Evolutionary conservation across 2,797 vertebrate species (phyloP), one percentile per base, ranked within the genome.

Genomic region (Heteromormyrus szaboi): DNA sequence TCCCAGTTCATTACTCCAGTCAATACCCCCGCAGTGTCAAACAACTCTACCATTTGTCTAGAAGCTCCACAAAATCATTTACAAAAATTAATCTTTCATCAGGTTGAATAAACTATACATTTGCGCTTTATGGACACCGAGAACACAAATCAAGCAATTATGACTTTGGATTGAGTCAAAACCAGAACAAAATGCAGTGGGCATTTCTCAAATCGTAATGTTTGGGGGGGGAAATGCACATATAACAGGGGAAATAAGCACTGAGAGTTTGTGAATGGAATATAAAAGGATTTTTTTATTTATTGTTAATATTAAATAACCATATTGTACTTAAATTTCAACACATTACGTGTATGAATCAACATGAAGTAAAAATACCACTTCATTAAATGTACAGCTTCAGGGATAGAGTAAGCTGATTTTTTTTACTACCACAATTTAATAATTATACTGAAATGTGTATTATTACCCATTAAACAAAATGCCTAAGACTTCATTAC

Each of bases 321-420:
- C 98, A 51, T 86, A 96, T 95, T 96, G 95, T 97, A 97, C 97
- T 97, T 97, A 96, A 97, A 99, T 99, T 99, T 97, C 99, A 99
- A 99, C 97, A 98, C 96, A 97, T 98, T 97, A 98, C 97, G 97
- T 97, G 96, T 97, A 98, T 97, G 97, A 97, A 94, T 97, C 97
- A 97, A 97, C 97, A 96, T 97, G 96, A 98, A 98, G 97, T 99
- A 99, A 97, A 99, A 99, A 99, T 97, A 96, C 97, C 96, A 95
- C 94, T 96, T 97, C 97, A 97, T 97, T 93, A 94, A 98, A 99
- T 98, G 94, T 98, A 99, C 97, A 98, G 96, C 95, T 97, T 86
- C 44, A 97, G 97, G 96, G 95, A 97, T 95, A 95, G 95, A 95
- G 96, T 95, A 93, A 96, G 95, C 96, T 94, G 96, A 96, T 96